Evolutionary conservation across 2,113 vertebrate species (phyloP), one percentile per base, ranked within the genome.

Genomic region (Phrynosoma blainvillii): DNA sequence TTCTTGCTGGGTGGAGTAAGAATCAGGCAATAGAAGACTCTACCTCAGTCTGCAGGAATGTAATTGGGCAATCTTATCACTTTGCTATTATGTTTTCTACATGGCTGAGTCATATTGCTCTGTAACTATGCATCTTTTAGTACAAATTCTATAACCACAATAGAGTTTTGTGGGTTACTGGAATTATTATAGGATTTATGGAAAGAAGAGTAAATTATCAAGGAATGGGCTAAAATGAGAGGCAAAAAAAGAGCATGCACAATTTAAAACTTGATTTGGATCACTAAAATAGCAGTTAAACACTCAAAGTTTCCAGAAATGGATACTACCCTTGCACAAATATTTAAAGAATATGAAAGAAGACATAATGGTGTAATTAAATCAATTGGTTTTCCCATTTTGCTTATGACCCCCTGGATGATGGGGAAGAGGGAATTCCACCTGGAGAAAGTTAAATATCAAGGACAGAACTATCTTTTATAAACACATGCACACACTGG

Each of bases 351-450:
- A 70, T 30, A 42, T 13, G 18, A 54, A 25, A 18, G 13, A 32
- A 79, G 23, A 56, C 23, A 79, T 56, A 6, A 54, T 86, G 76
- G n/a, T 54, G 71, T 40, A 80, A 80, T 87, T 80, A 59, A 70
- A 79, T 78, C 47, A 52, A 62, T 54, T 79, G 76, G 83, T 88
- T 89, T 84, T 20, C 66, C 79, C 86, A 40, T 90, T 18, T 14
- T 79, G 83, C 59, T 40, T 91, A 68, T 90, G 84, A 36, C 92
- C 94, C 85, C 87, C 82, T 92, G 82, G 42, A 79, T 94, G 21
- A 80, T n/a, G 68, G 70, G 25, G 56, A 59, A 9, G 14, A 16
- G 14, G 56, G 56, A 59, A 10, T 9, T 12, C 79, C 13, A 2
- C 25, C 88, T 40, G 87, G 81, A 78, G 86, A 74, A 91, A 90